Evolutionary conservation across 2,888 invertebrate species (phyloP).

Genomic region (Mesorhabditis spiculigera): DNA sequence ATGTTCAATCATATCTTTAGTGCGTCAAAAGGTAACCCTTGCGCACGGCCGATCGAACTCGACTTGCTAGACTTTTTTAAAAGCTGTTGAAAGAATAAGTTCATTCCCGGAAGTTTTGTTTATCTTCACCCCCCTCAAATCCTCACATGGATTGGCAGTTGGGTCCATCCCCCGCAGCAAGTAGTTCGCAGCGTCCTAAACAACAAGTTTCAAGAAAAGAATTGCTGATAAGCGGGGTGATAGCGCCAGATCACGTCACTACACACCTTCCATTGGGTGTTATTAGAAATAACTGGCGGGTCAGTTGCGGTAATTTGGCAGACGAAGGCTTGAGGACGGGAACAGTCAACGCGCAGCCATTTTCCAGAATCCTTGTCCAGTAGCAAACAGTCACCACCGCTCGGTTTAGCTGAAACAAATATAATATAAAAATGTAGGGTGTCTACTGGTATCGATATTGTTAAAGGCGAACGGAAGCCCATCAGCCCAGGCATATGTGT

Average conservation of each 20-base stretch:
- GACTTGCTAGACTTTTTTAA: too few relatives aligned
- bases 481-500: neutral
- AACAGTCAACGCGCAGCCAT: conserved; percentile 1
- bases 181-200: conserved; percentile 30
- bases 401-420: neutral
- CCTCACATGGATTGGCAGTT: conserved; percentile 40
- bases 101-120: too few relatives aligned
- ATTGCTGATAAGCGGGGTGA: too few relatives aligned
- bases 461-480: conserved; percentile 1
- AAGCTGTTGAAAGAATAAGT: too few relatives aligned
- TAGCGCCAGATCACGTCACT: too few relatives aligned
- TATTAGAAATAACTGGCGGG: neutral
- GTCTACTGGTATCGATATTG: neutral
- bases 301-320: neutral
- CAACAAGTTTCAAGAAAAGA: neutral
- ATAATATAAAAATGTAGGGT: too few relatives aligned
- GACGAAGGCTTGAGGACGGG: neutral
- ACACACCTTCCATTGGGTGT: neutral
- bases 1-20: too few relatives aligned
- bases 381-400: neutral
- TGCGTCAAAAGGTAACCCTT: too few relatives aligned
- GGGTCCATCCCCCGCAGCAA: conserved; percentile 45
- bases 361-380: neutral
- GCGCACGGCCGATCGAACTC: too few relatives aligned
- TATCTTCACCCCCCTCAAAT: too few relatives aligned